Evolutionary conservation across 2,797 vertebrate genomes (phyloP).

Genomic region (Hapalemur alaotrensis): DNA sequence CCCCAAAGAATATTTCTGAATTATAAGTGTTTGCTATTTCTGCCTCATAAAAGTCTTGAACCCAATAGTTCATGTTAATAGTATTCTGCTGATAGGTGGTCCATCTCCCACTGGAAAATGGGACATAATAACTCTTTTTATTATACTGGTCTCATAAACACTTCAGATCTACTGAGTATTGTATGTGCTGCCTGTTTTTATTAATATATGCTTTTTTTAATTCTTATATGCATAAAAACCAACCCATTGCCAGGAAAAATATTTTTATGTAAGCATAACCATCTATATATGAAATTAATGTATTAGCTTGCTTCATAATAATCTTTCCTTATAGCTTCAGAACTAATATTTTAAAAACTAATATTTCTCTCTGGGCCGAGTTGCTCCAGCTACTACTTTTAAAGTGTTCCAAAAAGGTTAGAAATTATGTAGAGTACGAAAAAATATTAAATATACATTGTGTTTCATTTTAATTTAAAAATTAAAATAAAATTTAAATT

Average conservation of each 20-base stretch:
- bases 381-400: slow-evolving; percentile 10
- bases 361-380: not conserved
- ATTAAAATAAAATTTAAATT: not conserved
- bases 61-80: not conserved
- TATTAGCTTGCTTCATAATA: not conserved
- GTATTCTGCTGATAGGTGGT: not conserved
- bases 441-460: slow-evolving; percentile 14
- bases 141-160: not conserved
- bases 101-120: not conserved
- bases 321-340: not conserved
- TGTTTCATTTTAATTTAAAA: not conserved
- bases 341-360: not conserved
- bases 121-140: not conserved
- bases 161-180: not conserved
- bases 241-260: not conserved
- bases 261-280: not conserved
- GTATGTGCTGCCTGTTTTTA: not conserved
- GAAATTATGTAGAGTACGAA: not conserved
- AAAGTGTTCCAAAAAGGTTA: not conserved
- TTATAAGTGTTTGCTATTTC: not conserved
- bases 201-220: slow-evolving; percentile 12
- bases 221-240: not conserved
- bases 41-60: not conserved
- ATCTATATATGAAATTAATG: not conserved
- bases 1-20: not conserved